Conservation (phyloP, 2,888 invertebrate species). For the Erebia epiphron region DNA sequence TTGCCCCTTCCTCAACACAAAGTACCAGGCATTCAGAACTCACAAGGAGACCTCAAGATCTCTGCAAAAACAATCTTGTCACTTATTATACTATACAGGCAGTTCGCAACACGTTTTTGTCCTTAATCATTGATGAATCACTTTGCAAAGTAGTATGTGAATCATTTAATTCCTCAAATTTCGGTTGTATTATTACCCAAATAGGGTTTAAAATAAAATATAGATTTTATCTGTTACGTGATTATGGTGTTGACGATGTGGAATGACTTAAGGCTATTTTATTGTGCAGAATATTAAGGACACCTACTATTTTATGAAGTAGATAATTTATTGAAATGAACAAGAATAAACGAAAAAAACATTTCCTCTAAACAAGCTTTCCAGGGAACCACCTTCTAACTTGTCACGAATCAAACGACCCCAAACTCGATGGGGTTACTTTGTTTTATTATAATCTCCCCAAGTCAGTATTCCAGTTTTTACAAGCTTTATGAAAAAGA, state of each 20-base stretch:
- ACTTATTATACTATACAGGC: conserved; percentile 37
- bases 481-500: too few species aligned
- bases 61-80: conserved; percentile 39
- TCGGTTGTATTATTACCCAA: neutral
- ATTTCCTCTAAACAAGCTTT: too few species aligned
- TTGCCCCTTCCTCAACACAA: conserved; percentile 23
- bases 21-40: conserved; percentile 39
- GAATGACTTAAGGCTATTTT: conserved; percentile 13
- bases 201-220: conserved; percentile 20
- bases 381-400: too few species aligned
- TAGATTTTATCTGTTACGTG: neutral
- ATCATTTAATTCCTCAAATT: neutral
- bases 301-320: neutral
- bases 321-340: neutral
- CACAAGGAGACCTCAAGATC: conserved; percentile 33
- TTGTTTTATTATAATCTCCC: too few species aligned
- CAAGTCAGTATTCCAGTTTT: too few species aligned
- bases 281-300: conserved; percentile 4
- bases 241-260: neutral
- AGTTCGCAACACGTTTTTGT: conserved; percentile 40
- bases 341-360: too few species aligned
- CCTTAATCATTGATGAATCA: conserved; percentile 35
- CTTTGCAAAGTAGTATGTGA: conserved; percentile 21
- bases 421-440: too few species aligned
- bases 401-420: too few species aligned